These are phyloP conservation scores for Sceliomorpha sp. DNA, from an alignment of 2,888 invertebrate species.

Conservation along the genomic window DNA sequence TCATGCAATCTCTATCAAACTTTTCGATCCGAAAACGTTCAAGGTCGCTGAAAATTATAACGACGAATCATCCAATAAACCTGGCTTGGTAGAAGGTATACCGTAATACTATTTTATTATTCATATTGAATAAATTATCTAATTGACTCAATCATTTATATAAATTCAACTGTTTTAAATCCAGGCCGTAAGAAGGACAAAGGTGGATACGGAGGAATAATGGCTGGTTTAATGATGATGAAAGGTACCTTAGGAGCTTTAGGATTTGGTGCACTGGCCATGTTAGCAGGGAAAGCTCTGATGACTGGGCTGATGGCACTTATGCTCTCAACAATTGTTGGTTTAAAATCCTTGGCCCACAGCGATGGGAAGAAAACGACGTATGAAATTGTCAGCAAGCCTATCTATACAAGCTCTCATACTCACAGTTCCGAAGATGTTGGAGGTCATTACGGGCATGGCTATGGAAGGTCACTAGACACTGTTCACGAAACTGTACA, in stretches of 20 bases:
- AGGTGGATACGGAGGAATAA: conserved; percentile 76
- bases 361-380: conserved; percentile 86
- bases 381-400: conserved; percentile 92
- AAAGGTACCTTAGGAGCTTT: conserved; percentile 88
- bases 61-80: conserved; percentile 67
- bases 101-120: no score
- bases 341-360: conserved; percentile 86
- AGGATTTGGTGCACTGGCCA: conserved; percentile 87
- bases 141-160: background rate
- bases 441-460: conserved; percentile 82
- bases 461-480: conserved; percentile 83
- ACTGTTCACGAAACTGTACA: conserved; percentile 70
- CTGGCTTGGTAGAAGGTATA: conserved; percentile 66
- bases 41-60: conserved; percentile 82
- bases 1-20: conserved; percentile 87
- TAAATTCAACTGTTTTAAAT: conserved; percentile 11
- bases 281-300: conserved; percentile 90
- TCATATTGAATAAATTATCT: no score
- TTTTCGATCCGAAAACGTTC: conserved; percentile 84
- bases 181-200: conserved; percentile 77
- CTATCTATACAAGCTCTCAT: conserved; percentile 87
- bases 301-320: conserved; percentile 91
- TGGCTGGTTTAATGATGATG: conserved; percentile 83
- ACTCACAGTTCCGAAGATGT: conserved; percentile 86
- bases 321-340: conserved; percentile 88